Evolutionary conservation across 1,140 invertebrate species (phyloP), one percentile per base, ranked within the genome.

Genomic region (Eumeta japonica): DNA sequence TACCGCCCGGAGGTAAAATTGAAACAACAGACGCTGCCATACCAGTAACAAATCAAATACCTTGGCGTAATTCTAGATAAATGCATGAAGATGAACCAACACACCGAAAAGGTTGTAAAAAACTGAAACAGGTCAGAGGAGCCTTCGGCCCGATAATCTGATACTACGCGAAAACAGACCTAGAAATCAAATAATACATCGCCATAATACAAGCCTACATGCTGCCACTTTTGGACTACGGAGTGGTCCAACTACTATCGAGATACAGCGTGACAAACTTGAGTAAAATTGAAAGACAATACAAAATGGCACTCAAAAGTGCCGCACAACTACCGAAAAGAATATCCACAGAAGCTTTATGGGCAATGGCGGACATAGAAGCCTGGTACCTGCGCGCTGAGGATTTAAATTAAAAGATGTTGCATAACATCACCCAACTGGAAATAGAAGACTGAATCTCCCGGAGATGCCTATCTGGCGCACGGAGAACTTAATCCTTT

Each of bases 121-220:
- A 40, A 34, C 2, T 34, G 14, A 40, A 40, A 12, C 38, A 34
- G 30, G 31, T 34, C 30, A 39, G 38, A 34, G 38, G 31, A 34
- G 38, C 38, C 19, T 12, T 39, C 11, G 31, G 31, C 5, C 38
- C 37, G 11, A 35, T 40, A 15, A 40, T 40, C 9, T 30, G 38
- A 11, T 40, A 28, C 19, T 1, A 34, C 11, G 18, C 38, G 5
- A 40, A 40, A 14, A 27, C 31, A 15, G 18, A 28, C 3, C 17
- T 39, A 19, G 37, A 39, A 17, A 20, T 13, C 3, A 39, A 32
- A 20, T 20, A n/a, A n/a, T n/a, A n/a, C n/a, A n/a, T 40, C 0
- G 19, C 7, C 10, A 19, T 41, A 2, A 35, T 41, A 5, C 39
- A 41, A 30, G 39, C 39, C 18, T 41, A 33, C 27, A 30, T 41